phyloP scores from a whole-genome alignment of 2,113 vertebrate genomes.

The Oncorhynchus keta region DNA sequence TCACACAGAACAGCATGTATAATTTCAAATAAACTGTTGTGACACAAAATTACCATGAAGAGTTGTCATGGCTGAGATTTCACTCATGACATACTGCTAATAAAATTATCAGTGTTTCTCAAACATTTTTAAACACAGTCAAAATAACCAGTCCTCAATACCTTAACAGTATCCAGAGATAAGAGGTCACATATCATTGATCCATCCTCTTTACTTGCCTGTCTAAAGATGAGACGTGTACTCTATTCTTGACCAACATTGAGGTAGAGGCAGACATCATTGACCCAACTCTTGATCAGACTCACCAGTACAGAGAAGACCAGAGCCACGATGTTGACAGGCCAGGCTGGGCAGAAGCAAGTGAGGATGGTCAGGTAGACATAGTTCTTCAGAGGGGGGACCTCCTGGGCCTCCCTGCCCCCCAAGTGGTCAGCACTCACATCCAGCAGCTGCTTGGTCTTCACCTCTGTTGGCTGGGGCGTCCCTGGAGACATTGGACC shows the following conservation, averaged over 20 bases:
- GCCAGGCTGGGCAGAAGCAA: slow-evolving; percentile 86
- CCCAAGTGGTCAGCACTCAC: slow-evolving; percentile 70
- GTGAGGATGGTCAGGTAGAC: slow-evolving; percentile 82
- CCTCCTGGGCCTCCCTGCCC: slow-evolving; percentile 63
- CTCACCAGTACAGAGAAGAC: slow-evolving; percentile 86
- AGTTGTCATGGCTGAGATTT: background rate
- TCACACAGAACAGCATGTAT: background rate
- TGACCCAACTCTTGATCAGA: slow-evolving; percentile 17
- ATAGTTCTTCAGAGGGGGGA: slow-evolving; percentile 72
- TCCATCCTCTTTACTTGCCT: no score
- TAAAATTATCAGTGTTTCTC: background rate
- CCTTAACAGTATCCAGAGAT: no score
- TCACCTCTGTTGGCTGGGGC: slow-evolving; percentile 63
- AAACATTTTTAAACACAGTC: background rate
- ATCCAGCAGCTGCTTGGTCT: slow-evolving; percentile 73
- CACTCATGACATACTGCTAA: background rate
- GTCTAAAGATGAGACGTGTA: background rate
- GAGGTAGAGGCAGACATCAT: background rate
- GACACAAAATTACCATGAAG: background rate
- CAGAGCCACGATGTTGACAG: slow-evolving; percentile 84
- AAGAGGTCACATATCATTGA: no score
- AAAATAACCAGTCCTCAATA: background rate
- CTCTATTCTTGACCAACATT: background rate
- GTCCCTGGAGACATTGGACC: slow-evolving; percentile 68
- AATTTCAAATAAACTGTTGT: background rate